Conservation (phyloP, 2,888 invertebrate genomes). For the Cephus pulcher region DNA sequence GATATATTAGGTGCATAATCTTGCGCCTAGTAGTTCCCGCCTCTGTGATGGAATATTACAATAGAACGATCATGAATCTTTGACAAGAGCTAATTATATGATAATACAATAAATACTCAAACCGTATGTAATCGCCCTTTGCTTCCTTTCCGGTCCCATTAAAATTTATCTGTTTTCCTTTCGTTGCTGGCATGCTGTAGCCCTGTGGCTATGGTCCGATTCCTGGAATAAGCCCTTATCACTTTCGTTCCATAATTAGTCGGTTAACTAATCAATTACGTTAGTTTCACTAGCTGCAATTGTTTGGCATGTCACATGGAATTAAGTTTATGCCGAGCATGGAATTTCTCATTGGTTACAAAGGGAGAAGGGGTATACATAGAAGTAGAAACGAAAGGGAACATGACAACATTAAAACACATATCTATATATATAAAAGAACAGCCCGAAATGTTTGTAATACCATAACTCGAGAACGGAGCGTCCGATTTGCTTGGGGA, state of each 20-base stretch:
- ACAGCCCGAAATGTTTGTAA: no score
- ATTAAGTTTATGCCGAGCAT: neutral
- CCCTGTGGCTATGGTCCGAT: neutral
- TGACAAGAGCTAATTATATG: neutral
- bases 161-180: constrained; percentile 11
- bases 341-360: neutral
- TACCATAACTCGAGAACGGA: no score
- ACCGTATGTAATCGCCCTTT: neutral
- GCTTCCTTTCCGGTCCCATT: constrained; percentile 3
- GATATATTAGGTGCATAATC: neutral
- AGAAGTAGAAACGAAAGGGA: neutral
- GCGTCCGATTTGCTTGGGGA: no score
- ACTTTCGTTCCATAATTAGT: neutral
- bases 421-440: no score
- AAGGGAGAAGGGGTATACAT: neutral
- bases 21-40: neutral
- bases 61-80: neutral
- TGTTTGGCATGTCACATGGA: neutral
- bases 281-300: neutral
- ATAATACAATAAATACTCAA: neutral
- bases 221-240: neutral
- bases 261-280: neutral
- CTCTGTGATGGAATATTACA: neutral
- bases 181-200: neutral
- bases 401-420: neutral